phyloP scores from a whole-genome alignment of 2,888 invertebrate species.

The Reticulitermes lucifugus region DNA sequence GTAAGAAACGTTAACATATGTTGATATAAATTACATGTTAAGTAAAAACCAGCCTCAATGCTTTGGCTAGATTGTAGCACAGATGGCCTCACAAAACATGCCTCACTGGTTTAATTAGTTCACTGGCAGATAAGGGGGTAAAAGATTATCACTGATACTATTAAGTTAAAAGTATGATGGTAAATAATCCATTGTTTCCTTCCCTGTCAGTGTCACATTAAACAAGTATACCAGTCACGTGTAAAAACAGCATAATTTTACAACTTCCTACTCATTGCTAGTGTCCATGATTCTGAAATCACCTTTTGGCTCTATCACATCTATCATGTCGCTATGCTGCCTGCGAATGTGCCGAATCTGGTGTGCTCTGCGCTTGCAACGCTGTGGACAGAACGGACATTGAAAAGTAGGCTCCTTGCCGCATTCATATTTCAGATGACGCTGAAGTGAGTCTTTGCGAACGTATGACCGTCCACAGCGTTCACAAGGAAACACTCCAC shows the following conservation, averaged over 20 bases:
- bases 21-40: too few relatives aligned
- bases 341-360: conserved; percentile 68
- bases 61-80: too few relatives aligned
- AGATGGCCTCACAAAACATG: too few relatives aligned
- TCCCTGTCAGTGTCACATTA: neutral
- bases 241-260: neutral
- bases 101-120: too few relatives aligned
- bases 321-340: conserved; percentile 67
- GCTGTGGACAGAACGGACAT: conserved; percentile 64
- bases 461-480: conserved; percentile 57
- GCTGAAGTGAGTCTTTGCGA: conserved; percentile 57
- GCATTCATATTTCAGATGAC: conserved; percentile 64
- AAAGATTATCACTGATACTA: too few relatives aligned
- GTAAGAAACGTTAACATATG: too few relatives aligned
- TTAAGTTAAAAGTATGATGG: too few relatives aligned
- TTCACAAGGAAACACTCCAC: conserved; percentile 55
- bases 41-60: too few relatives aligned
- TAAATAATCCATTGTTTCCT: neutral
- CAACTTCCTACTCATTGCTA: neutral
- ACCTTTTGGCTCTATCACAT: conserved; percentile 60
- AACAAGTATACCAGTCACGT: neutral
- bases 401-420: conserved; percentile 66
- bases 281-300: conserved; percentile 54
- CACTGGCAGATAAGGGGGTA: too few relatives aligned
- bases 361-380: conserved; percentile 63